Conservation (phyloP, 2,888 invertebrate genomes). For the Agriotes lineatus region DNA sequence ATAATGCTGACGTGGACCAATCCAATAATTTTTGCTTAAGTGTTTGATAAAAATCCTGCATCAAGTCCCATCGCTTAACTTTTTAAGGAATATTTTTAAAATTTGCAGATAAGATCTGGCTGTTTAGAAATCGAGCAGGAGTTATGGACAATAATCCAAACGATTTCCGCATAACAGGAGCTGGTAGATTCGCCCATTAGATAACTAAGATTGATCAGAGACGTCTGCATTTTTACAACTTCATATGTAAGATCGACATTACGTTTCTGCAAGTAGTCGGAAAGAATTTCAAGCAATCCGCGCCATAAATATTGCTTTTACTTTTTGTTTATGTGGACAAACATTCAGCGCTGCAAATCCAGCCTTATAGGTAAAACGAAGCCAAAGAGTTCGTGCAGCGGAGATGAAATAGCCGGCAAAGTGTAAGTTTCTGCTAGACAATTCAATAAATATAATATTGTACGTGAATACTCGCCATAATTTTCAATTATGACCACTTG, state of each 20-base stretch:
- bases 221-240: background rate
- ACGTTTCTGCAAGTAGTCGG: constrained; percentile 9
- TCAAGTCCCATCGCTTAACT: too few species aligned
- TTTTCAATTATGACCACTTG: constrained; percentile 47
- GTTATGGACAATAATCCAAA: background rate
- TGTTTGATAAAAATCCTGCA: too few species aligned
- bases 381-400: constrained; percentile 9
- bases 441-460: constrained; percentile 37
- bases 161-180: constrained; percentile 6
- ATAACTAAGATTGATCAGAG: background rate
- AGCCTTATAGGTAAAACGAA: constrained; percentile 1
- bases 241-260: background rate
- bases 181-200: constrained; percentile 2
- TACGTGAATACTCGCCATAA: constrained; percentile 39
- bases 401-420: constrained; percentile 3
- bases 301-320: constrained; percentile 13
- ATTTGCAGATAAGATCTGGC: too few species aligned
- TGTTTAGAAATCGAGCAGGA: too few species aligned
- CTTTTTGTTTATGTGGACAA: constrained; percentile 14
- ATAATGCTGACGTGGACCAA: too few species aligned
- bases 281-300: constrained; percentile 13
- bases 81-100: too few species aligned
- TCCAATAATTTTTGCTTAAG: too few species aligned
- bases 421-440: constrained; percentile 22
- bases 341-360: constrained; percentile 4